Conservation (phyloP, 1,140 invertebrate species). For the Anadara kagoshimensis region DNA sequence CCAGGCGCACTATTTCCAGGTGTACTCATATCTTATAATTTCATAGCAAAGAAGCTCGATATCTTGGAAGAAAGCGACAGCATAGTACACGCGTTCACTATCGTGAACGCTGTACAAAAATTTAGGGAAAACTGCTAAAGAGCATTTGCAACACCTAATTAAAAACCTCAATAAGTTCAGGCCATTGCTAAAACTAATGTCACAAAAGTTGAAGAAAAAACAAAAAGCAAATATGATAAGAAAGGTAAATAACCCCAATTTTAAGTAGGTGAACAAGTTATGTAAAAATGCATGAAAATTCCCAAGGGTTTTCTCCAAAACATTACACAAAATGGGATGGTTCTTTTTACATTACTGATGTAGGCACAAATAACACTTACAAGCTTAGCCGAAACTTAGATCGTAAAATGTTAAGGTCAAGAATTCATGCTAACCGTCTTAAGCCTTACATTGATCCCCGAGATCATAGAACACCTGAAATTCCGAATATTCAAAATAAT, state of each 20-base stretch:
- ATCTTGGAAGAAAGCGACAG: too few relatives aligned
- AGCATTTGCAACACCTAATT: conserved; percentile 2
- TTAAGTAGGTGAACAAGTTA: conserved; percentile 24
- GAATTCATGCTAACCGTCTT: conserved; percentile 9
- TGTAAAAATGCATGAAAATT: conserved; percentile 1
- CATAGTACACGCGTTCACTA: too few relatives aligned
- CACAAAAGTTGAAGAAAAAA: neutral
- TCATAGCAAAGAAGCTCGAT: too few relatives aligned
- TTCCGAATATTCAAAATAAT: too few relatives aligned
- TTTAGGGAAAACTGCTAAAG: conserved; percentile 9
- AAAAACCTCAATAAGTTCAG: conserved; percentile 8
- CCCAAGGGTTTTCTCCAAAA: conserved; percentile 24
- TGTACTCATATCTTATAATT: too few relatives aligned
- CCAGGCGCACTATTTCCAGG: too few relatives aligned
- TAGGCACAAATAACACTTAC: conserved; percentile 26
- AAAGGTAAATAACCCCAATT: conserved; percentile 10
- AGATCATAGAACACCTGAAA: too few relatives aligned
- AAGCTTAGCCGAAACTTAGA: conserved; percentile 1
- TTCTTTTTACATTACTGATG: conserved; percentile 25
- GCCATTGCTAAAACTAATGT: conserved; percentile 18
- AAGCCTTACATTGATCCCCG: conserved; percentile 8
- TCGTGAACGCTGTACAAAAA: too few relatives aligned
- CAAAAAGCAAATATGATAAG: neutral
- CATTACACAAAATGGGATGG: conserved; percentile 7
- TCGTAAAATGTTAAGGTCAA: conserved; percentile 8